These are phyloP conservation scores for Miltochrista miniata DNA, from an alignment of 2,888 invertebrate species.

Conservation along the genomic window DNA sequence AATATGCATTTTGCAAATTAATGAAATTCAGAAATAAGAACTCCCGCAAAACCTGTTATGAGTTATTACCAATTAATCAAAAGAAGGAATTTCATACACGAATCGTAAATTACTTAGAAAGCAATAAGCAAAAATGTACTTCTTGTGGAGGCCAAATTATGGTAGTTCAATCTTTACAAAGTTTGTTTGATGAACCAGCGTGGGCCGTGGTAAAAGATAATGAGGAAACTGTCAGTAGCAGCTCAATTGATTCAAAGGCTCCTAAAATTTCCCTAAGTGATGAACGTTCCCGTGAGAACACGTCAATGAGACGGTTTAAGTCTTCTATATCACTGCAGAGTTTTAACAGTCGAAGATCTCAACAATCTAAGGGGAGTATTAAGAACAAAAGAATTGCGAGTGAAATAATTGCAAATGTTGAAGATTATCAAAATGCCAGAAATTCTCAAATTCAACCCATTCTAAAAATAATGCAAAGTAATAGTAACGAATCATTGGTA, in stretches of 20 bases:
- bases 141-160: conserved; percentile 73
- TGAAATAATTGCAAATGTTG: conserved; percentile 12
- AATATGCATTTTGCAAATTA: conserved; percentile 83
- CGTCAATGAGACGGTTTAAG: conserved; percentile 1
- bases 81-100: conserved; percentile 82
- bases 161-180: conserved; percentile 58
- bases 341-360: conserved; percentile 8
- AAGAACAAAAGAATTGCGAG: conserved; percentile 18
- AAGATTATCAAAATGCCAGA: conserved; percentile 3
- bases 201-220: too few relatives aligned
- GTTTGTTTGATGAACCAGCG: conserved; percentile 22
- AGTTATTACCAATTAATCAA: conserved; percentile 79
- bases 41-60: conserved; percentile 80
- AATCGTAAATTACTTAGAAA: conserved; percentile 76
- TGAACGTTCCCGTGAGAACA: conserved; percentile 4
- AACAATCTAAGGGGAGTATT: conserved; percentile 1
- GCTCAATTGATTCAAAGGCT: not conserved
- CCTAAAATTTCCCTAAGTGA: not conserved
- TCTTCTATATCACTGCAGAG: conserved; percentile 7
- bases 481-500: conserved; percentile 1
- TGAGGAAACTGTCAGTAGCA: not conserved
- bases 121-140: conserved; percentile 75
- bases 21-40: conserved; percentile 80
- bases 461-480: conserved; percentile 48
- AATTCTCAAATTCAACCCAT: conserved; percentile 49